Evolutionary conservation across 2,797 vertebrate genomes (phyloP).

Genomic region (Acipenser oxyrinchus): DNA sequence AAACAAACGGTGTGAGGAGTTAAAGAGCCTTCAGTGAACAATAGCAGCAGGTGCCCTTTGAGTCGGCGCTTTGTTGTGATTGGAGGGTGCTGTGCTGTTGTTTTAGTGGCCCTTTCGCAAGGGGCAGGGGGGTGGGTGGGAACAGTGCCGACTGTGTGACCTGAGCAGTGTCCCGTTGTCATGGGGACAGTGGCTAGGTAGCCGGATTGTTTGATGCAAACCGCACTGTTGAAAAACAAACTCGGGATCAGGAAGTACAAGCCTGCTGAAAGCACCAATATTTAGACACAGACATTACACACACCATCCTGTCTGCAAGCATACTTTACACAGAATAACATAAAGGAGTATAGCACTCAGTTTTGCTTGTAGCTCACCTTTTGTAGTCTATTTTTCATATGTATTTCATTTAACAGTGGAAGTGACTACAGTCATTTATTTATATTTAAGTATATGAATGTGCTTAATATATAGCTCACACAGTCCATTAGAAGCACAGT

Average conservation of each 20-base stretch:
- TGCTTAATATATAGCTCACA: no score
- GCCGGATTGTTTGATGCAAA: slow-evolving; percentile 13
- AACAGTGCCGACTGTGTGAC: slow-evolving; percentile 61
- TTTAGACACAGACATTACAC: no score
- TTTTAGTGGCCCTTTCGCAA: slow-evolving; percentile 59
- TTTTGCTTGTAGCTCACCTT: no score
- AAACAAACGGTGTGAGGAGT: slow-evolving; percentile 59
- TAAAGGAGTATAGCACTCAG: no score
- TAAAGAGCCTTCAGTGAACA: slow-evolving; percentile 60
- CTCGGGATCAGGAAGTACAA: not conserved
- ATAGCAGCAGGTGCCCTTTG: slow-evolving; percentile 71
- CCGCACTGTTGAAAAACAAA: not conserved
- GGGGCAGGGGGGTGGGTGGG: slow-evolving; percentile 63
- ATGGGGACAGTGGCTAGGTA: slow-evolving; percentile 32
- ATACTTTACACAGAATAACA: no score
- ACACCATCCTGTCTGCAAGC: no score
- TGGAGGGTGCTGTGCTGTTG: slow-evolving; percentile 61
- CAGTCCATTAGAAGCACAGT: no score
- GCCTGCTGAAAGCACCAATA: no score
- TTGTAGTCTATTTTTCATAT: no score
- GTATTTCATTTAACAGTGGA: no score
- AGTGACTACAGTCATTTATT: no score
- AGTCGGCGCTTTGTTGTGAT: slow-evolving; percentile 60
- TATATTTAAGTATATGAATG: no score
- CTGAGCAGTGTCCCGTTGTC: slow-evolving; percentile 56